Evolutionary conservation across 2,888 invertebrate species (phyloP).

Genomic region (Troglohyphantes excavatus): DNA sequence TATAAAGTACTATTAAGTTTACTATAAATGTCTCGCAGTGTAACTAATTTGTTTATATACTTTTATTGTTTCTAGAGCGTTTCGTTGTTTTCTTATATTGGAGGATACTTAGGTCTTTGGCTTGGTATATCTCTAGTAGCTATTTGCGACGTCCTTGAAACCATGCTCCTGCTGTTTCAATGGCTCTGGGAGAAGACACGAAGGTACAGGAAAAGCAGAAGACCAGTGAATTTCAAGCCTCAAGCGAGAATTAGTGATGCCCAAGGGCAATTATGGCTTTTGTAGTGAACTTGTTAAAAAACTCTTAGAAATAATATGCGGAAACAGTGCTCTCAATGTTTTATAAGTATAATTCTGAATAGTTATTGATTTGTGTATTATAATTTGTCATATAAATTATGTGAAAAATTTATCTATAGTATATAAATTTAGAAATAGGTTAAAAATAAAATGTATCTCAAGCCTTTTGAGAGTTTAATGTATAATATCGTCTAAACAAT

Average conservation of each 20-base stretch:
- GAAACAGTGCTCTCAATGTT: no score
- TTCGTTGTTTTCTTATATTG: conserved; percentile 65
- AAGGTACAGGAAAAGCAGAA: not conserved
- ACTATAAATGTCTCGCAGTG: not conserved
- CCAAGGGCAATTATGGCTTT: conserved; percentile 10
- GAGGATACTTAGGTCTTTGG: conserved; percentile 69
- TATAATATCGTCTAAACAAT: no score
- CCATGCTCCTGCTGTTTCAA: conserved; percentile 24
- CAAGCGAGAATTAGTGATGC: not conserved
- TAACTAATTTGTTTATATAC: not conserved
- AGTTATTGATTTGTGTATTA: no score
- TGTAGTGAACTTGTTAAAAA: not conserved
- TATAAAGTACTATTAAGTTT: no score
- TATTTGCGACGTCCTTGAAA: conserved; percentile 64
- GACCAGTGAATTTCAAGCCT: not conserved
- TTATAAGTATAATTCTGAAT: no score
- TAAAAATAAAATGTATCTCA: no score
- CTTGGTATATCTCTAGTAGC: conserved; percentile 67
- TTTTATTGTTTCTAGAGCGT: conserved; percentile 62
- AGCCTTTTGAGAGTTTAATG: no score
- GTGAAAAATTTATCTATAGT: no score
- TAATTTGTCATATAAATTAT: no score
- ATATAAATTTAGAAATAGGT: no score
- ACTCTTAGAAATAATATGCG: no score
- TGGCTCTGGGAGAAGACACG: conserved; percentile 7